Base-by-base conservation (phyloP, 2,113 vertebrate genomes). In the Lycocorax pyrrhopterus region DNA sequence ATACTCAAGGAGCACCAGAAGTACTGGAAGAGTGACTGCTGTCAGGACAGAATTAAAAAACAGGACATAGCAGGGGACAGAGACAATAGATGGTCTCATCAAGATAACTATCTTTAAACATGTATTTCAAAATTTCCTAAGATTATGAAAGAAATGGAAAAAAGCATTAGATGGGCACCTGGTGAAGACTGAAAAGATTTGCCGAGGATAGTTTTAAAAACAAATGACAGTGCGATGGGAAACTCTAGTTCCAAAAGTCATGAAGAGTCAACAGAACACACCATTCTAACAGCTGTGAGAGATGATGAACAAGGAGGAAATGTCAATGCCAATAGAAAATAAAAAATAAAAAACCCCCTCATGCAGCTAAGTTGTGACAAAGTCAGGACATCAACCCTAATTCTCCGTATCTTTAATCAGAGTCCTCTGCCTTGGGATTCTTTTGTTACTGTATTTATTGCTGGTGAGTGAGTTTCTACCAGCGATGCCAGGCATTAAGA, bases 401-500 rank as follows among this genome's bases (percentile, higher is more conserved):
- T 58, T 35, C 43, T 73, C 35, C 21, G n/a, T 6, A 15, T 73
- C 0, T 0, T 64, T 83, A 68, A 41, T 10, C 0, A 2, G 49
- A 55, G 15, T 64, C 63, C 49, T 39, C 43, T n/a, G 11, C n/a
- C 51, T 88, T 66, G 18, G 49, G 43, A 51, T 66, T 49, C 7
- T 81, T 64, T n/a, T n/a, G 11, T 53, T 41, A 33, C 3, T 58
- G 41, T 30, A 79, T 35, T 55, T 63, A 30, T 14, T 67, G 49
- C 21, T 82, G 25, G 39, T 52, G 33, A 80, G 39, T 13, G 35
- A 72, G 27, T 33, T 44, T 49, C 53, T 73, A 20, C 32, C 52
- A 73, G 72, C 25, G 22, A 23, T 1, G 7, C 8, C 6, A 7
- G 39, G 14, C 62, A 68, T 12, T 46, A 64, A 44, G 52, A 23